Evolutionary conservation across 2,888 invertebrate genomes (phyloP), one percentile per base, ranked within the genome.

Genomic region (Margaritifera margaritifera): DNA sequence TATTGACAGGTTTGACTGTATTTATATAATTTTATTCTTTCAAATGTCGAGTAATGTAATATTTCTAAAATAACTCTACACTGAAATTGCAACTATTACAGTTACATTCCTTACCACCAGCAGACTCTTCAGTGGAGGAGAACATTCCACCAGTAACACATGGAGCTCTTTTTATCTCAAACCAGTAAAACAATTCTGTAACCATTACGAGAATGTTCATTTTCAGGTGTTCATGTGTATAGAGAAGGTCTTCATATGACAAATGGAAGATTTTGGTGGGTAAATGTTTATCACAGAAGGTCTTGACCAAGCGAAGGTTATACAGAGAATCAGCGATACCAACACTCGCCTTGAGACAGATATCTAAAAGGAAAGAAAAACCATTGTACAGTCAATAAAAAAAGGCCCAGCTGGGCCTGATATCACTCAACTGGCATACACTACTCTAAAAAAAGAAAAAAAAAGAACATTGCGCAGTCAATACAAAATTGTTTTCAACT

Each of bases 221-320:
- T 72, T 94, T 95, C 78, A 96, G 94, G 86, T 95, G 95, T 94
- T 96, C 95, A 90, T 96, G 93, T 93, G 96, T 95, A 88, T 96
- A 97, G 55, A 97, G 95, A 80, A 98, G 94, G 90, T 98, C 98
- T 90, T 98, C 97, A n/a, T 96, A 95, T 91, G 94, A 93, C 93
- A 98, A 94, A 90, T 97, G 96, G 92, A 96, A 97, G 89, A 96
- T 94, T 86, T 95, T 93, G 89, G 94, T 94, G 84, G 97, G 96
- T 90, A 97, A 92, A 90, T 94, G 93, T 86, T 93, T 93, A 85
- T 93, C 92, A 89, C 96, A 97, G 92, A 98, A 97, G 88, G 94
- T 93, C 89, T 94, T 93, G 75, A 98, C 95, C 87, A 97, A 92
- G 90, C 94, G 93, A 66, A 98, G 93, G 91, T 98, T 98, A 91